These are phyloP conservation scores for Galeopsomyia nigrocyanea DNA, from an alignment of 2,888 invertebrate species.

Conservation along the genomic window DNA sequence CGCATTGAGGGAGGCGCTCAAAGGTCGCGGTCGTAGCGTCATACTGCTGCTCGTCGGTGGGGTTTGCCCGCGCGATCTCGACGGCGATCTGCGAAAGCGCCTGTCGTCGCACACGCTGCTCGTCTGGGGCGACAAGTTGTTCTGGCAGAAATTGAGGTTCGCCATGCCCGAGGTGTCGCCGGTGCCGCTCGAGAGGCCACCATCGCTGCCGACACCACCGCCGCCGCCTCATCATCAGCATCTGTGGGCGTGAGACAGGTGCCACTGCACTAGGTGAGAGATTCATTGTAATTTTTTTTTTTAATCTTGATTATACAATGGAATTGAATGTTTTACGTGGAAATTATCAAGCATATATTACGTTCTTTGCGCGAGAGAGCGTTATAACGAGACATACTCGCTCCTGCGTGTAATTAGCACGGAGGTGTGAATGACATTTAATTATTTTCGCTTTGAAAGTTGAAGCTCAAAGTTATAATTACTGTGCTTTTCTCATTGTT, in stretches of 20 bases:
- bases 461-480: too few species aligned
- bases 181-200: conserved; percentile 61
- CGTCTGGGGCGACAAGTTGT: conserved; percentile 94
- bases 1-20: conserved; percentile 90
- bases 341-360: too few species aligned
- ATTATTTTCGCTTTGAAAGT: neutral
- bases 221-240: conserved; percentile 70
- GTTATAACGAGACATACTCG: too few species aligned
- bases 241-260: conserved; percentile 76
- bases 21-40: conserved; percentile 86
- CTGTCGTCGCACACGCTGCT: conserved; percentile 92
- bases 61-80: conserved; percentile 88
- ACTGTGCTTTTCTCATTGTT: too few species aligned
- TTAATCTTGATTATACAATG: neutral
- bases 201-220: conserved; percentile 60
- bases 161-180: conserved; percentile 83
- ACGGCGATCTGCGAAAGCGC: conserved; percentile 90
- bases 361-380: too few species aligned
- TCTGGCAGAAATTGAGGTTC: conserved; percentile 96
- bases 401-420: too few species aligned
- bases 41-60: conserved; percentile 93
- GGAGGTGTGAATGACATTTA: too few species aligned
- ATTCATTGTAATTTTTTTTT: too few species aligned
- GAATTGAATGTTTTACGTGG: neutral
- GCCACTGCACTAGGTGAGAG: conserved; percentile 39